Evolutionary conservation across 2,797 vertebrate species (phyloP).

Genomic region (Cryptoblepharus egeriae): DNA sequence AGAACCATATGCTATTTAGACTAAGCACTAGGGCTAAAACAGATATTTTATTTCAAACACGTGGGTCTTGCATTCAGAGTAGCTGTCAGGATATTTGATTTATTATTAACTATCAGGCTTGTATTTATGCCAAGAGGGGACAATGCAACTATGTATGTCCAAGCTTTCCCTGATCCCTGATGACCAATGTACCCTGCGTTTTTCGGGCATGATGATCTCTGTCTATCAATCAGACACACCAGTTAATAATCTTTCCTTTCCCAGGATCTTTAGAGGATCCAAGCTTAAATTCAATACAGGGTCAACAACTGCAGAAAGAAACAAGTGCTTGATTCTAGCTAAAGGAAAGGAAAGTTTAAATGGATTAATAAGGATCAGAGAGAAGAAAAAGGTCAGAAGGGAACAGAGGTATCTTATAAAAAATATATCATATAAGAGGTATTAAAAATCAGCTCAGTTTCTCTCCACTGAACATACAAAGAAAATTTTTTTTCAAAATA

Average conservation of each 20-base stretch:
- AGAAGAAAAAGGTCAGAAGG: background rate
- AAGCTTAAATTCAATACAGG: background rate
- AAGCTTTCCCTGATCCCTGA: background rate
- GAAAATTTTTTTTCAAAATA: background rate
- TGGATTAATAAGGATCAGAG: background rate
- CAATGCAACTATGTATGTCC: conserved; percentile 8
- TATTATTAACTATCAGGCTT: conserved; percentile 16
- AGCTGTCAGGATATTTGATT: background rate
- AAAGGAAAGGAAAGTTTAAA: background rate
- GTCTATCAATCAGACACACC: background rate
- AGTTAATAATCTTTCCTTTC: background rate
- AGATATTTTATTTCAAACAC: conserved; percentile 20
- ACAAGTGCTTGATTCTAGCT: background rate
- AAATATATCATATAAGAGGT: background rate
- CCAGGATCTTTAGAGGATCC: background rate
- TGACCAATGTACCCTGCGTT: background rate
- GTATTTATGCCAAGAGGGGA: conserved; percentile 6
- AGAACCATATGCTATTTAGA: conserved; percentile 5
- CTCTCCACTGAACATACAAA: background rate
- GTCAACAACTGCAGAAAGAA: background rate
- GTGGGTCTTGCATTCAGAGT: conserved; percentile 3
- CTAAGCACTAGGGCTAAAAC: background rate
- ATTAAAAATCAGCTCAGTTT: background rate
- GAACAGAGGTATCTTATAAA: background rate
- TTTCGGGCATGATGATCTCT: background rate